These are phyloP conservation scores for Theodoxus fluviatilis DNA, from an alignment of 2,888 invertebrate genomes.

Conservation along the genomic window DNA sequence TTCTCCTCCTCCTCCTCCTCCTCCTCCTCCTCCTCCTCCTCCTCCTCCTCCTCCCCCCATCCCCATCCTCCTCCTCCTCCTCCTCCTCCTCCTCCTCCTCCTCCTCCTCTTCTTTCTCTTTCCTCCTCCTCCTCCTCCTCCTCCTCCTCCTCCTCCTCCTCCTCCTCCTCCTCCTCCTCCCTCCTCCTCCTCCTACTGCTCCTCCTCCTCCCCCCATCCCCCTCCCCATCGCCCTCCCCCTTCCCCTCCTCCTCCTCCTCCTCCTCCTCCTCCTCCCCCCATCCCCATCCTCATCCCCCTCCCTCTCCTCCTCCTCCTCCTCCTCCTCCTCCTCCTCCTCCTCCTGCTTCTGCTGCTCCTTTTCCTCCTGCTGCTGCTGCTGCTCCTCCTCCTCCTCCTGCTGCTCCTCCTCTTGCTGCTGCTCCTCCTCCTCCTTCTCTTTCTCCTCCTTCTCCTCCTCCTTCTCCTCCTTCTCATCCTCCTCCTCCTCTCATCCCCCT, in stretches of 20 bases:
- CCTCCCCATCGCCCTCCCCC: neutral
- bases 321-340: conserved; percentile 33
- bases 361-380: conserved; percentile 35
- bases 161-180: conserved; percentile 33
- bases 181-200: neutral
- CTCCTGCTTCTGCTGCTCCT: conserved; percentile 18
- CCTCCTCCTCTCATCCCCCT: neutral
- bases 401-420: too few relatives aligned
- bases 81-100: too few relatives aligned
- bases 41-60: too few relatives aligned
- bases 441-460: neutral
- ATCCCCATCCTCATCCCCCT: too few relatives aligned
- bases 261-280: neutral
- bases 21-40: too few relatives aligned
- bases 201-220: conserved; percentile 36
- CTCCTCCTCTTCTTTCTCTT: neutral
- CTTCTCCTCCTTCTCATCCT: neutral
- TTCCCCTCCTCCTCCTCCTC: neutral
- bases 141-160: conserved; percentile 67
- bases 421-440: neutral
- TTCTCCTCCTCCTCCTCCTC: neutral
- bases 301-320: conserved; percentile 63
- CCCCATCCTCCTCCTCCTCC: too few relatives aligned
- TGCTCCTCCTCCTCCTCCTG: neutral
- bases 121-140: neutral